Evolutionary conservation across 1,140 invertebrate species (phyloP).

Genomic region (Thaumatotibia leucotreta): DNA sequence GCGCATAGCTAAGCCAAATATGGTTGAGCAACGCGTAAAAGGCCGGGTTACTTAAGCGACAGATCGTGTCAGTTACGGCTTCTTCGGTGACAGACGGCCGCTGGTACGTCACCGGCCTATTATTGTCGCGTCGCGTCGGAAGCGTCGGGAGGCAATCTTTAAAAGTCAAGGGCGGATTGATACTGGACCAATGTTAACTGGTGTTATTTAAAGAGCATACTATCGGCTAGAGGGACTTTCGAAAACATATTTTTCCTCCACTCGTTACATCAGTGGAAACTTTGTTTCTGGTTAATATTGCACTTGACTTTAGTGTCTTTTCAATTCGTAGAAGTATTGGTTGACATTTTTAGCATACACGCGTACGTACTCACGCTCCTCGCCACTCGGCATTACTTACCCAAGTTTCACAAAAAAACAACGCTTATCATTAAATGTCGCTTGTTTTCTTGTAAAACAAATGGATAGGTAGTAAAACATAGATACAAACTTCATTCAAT

Average conservation of each 20-base stretch:
- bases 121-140: constrained; percentile 59
- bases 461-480: no score
- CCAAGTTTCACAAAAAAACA: no score
- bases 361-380: background rate
- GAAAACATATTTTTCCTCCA: constrained; percentile 56
- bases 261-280: background rate
- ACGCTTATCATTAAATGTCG: no score
- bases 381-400: no score
- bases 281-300: background rate
- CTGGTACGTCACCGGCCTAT: constrained; percentile 36
- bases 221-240: constrained; percentile 54
- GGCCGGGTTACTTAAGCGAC: background rate
- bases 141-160: constrained; percentile 51
- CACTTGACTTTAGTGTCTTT: background rate
- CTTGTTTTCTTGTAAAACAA: no score
- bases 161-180: constrained; percentile 69
- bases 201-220: constrained; percentile 73
- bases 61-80: background rate
- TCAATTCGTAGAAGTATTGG: background rate
- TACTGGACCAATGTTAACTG: constrained; percentile 73
- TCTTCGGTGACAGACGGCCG: constrained; percentile 19
- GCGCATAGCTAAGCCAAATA: constrained; percentile 11
- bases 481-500: no score
- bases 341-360: background rate
- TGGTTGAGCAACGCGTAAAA: constrained; percentile 6